These are phyloP conservation scores for Hoplostethus mediterraneus DNA, from an alignment of 2,797 vertebrate genomes.

Conservation along the genomic window DNA sequence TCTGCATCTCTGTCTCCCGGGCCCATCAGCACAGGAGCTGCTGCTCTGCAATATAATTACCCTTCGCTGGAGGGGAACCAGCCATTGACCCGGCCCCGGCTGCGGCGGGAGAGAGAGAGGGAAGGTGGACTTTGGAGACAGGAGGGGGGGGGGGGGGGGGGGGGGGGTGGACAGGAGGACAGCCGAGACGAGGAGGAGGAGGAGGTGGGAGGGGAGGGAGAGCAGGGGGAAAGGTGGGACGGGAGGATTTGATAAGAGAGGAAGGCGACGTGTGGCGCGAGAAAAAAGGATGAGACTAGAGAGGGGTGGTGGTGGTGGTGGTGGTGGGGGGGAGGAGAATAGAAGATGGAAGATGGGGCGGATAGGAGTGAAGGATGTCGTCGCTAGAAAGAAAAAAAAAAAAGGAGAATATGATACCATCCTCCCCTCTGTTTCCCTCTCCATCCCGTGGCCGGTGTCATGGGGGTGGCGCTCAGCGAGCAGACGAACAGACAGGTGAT, in stretches of 20 bases:
- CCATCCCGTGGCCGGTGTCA: slow-evolving; percentile 22
- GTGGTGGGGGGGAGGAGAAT: slow-evolving; percentile 1
- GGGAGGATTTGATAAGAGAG: slow-evolving; percentile 32
- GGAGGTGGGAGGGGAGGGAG: slow-evolving; percentile 8
- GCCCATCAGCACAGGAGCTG: slow-evolving; percentile 46
- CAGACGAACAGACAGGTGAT: slow-evolving; percentile 62
- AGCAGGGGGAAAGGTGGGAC: slow-evolving; percentile 25
- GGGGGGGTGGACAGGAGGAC: slow-evolving; percentile 19
- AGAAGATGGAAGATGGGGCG: slow-evolving; percentile 20
- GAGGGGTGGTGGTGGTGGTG: slow-evolving; percentile 6
- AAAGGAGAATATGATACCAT: slow-evolving; percentile 42
- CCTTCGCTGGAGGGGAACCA: slow-evolving; percentile 73
- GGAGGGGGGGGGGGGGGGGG: not conserved
- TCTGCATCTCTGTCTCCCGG: slow-evolving; percentile 74
- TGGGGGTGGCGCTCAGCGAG: slow-evolving; percentile 58
- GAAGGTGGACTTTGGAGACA: slow-evolving; percentile 31
- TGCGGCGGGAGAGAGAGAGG: slow-evolving; percentile 40
- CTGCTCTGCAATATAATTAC: slow-evolving; percentile 77
- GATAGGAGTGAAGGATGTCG: slow-evolving; percentile 25
- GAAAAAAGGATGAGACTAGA: slow-evolving; percentile 34
- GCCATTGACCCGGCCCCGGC: slow-evolving; percentile 69
- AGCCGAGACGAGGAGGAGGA: slow-evolving; percentile 1
- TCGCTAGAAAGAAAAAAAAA: slow-evolving; percentile 22
- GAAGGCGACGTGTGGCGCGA: not conserved
- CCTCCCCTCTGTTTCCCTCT: slow-evolving; percentile 21